Percentiles rank a stretch among this genome's conserved stretches.
Conservation (phyloP, 2,888 invertebrate genomes). For the Dorcus hopei region DNA sequence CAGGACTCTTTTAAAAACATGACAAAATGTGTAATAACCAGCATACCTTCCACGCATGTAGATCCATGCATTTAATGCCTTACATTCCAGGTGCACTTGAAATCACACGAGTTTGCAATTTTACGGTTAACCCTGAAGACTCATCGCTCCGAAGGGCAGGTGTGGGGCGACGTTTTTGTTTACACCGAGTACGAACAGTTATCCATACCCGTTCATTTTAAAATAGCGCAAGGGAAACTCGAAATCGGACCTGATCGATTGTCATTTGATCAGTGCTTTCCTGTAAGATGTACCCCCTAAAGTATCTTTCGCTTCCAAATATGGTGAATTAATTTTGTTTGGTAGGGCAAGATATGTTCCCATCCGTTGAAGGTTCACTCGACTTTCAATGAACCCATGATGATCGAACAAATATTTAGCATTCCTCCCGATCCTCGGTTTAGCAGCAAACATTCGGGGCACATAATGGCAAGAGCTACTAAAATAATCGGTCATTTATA, state of each 20-base stretch:
- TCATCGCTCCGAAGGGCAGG: slow-evolving; percentile 64
- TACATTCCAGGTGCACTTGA: slow-evolving; percentile 53
- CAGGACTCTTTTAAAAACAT: slow-evolving; percentile 46
- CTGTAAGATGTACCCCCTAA: slow-evolving; percentile 55
- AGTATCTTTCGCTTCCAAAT: background rate
- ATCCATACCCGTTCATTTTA: slow-evolving; percentile 68
- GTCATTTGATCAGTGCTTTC: slow-evolving; percentile 75
- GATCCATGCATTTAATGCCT: background rate
- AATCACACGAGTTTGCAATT: slow-evolving; percentile 63
- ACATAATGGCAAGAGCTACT: slow-evolving; percentile 53
- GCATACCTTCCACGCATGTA: background rate
- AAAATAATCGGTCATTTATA: slow-evolving; percentile 59
- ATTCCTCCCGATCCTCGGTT: slow-evolving; percentile 63
- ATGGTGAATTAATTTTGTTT: slow-evolving; percentile 18
- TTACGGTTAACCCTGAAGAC: slow-evolving; percentile 69
- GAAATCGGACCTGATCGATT: slow-evolving; percentile 66
- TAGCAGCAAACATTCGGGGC: slow-evolving; percentile 51
- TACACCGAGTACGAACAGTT: slow-evolving; percentile 68
- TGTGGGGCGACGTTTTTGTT: slow-evolving; percentile 68
- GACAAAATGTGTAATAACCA: slow-evolving; percentile 39
- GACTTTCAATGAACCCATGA: slow-evolving; percentile 77
- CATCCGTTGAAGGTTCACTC: slow-evolving; percentile 78
- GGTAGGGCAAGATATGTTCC: slow-evolving; percentile 73
- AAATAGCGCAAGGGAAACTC: slow-evolving; percentile 72
- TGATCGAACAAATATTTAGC: slow-evolving; percentile 64